A percentile compares a stretch with the other conserved stretches of the same genome.
Evolutionary conservation across 2,888 invertebrate species (phyloP).

Genomic region (Erebia aethiops): DNA sequence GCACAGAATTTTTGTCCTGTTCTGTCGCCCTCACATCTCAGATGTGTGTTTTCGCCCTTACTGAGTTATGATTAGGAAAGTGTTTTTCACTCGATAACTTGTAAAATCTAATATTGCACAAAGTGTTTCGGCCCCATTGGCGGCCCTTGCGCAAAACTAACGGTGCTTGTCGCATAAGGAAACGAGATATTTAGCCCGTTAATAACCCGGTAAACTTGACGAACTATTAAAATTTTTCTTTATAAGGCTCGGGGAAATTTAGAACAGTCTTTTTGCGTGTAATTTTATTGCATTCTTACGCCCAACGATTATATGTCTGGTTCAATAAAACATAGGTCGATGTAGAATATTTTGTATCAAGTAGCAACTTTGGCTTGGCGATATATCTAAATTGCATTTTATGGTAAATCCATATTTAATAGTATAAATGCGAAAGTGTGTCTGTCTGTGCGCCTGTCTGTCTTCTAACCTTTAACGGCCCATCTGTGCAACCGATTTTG

Average conservation of each 20-base stretch:
- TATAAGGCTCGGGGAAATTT: conserved; percentile 31
- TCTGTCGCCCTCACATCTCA: no score
- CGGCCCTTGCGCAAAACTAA: conserved; percentile 58
- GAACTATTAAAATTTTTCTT: conserved; percentile 14
- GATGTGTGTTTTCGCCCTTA: not conserved
- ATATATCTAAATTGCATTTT: not conserved
- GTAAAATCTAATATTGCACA: conserved; percentile 54
- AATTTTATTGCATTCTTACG: conserved; percentile 19
- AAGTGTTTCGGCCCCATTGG: conserved; percentile 65
- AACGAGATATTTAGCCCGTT: conserved; percentile 44
- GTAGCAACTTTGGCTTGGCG: not conserved
- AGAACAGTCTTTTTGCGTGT: conserved; percentile 19
- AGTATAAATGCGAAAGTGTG: no score
- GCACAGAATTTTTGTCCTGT: no score
- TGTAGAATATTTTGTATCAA: not conserved
- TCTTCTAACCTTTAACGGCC: no score
- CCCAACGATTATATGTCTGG: not conserved
- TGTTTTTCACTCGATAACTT: conserved; percentile 28
- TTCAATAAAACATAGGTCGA: not conserved
- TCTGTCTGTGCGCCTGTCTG: no score
- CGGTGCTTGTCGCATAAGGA: conserved; percentile 64
- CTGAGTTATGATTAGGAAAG: not conserved
- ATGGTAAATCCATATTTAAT: no score
- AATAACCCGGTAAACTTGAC: conserved; percentile 26
- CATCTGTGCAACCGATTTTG: no score